A percentile compares a stretch with the other conserved stretches of the same genome.
phyloP scores from a whole-genome alignment of 2,113 vertebrate genomes.

The Zapornia atra region DNA sequence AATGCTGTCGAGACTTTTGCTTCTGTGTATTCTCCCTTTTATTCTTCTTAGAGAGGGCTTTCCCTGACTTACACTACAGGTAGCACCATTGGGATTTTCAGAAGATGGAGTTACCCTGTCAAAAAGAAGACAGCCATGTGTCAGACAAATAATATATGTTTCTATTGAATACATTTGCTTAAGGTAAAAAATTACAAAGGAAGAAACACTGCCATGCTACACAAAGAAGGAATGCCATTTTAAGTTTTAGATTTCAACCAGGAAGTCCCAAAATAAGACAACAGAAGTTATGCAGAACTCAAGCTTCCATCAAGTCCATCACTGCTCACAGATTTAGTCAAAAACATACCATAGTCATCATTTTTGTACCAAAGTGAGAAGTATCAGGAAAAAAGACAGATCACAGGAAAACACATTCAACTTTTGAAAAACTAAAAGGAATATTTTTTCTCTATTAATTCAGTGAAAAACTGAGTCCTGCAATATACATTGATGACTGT shows the following conservation, averaged over 20 bases:
- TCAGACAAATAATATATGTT: background rate
- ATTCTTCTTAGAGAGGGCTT: slow-evolving; percentile 96
- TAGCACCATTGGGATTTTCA: slow-evolving; percentile 87
- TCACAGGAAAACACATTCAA: background rate
- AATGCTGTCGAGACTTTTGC: slow-evolving; percentile 93
- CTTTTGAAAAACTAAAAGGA: background rate
- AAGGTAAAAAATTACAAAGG: background rate
- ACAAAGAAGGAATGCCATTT: background rate
- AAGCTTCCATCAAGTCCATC: background rate
- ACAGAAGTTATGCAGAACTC: background rate
- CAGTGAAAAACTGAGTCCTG: background rate
- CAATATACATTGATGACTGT: background rate
- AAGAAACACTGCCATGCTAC: background rate
- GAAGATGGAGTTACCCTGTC: slow-evolving; percentile 91
- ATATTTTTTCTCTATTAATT: background rate
- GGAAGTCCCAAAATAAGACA: background rate
- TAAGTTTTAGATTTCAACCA: background rate
- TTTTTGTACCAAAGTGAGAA: background rate
- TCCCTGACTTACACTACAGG: slow-evolving; percentile 88
- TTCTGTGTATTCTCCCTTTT: slow-evolving; percentile 94
- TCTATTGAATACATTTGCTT: background rate
- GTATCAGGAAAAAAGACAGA: background rate
- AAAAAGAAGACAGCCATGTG: background rate
- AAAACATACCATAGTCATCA: background rate
- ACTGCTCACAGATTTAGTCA: background rate